Evolutionary conservation across 2,113 vertebrate species (phyloP), one percentile per base, ranked within the genome.

Genomic region (Heterochromis multidens): DNA sequence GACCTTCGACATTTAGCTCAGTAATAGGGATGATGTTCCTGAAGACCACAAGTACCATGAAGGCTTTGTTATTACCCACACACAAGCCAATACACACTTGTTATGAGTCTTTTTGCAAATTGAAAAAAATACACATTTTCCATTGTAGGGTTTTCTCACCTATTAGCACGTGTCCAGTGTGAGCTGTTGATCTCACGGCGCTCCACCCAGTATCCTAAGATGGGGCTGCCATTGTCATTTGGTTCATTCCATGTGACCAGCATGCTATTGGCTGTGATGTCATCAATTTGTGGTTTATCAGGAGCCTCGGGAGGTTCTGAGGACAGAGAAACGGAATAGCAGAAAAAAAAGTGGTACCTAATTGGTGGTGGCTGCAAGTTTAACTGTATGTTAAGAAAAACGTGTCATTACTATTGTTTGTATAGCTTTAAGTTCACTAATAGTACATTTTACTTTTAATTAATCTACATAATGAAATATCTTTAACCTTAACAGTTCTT

Each of bases 141-240:
- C 14, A 19, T 35, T 4, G 2, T 12, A 16, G 37, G 11, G 21
- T 21, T 76, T 56, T 13, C 61, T 84, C 17, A 97, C 93, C 96
- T 97, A 94, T 99, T 99, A 82, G 98, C 98, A 13, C 98, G 97
- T 82, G 97, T 93, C 99, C 99, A 99, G 37, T 97, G 98, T 40
- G 97, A 98, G 82, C 98, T 98, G 86, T 99, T 99, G 87, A 99
- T 97, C 94, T 99, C 99, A 74, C 98, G 97, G 83, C 97, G 98
- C 95, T 99, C 99, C 92, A 99, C 96, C 98, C 98, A 99, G 86
- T 99, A 99, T 76, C 99, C 99, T 87, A 97, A 78, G 91, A 99
- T 99, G 6, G 98, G 97, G 91, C 97, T 99, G 80, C 99, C 98
- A 1, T 99, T 98, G 91, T 99, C 98, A 46, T 98, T 97, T 29